These are phyloP conservation scores for Cylas formicarius DNA, from an alignment of 1,140 invertebrate species.

Conservation along the genomic window DNA sequence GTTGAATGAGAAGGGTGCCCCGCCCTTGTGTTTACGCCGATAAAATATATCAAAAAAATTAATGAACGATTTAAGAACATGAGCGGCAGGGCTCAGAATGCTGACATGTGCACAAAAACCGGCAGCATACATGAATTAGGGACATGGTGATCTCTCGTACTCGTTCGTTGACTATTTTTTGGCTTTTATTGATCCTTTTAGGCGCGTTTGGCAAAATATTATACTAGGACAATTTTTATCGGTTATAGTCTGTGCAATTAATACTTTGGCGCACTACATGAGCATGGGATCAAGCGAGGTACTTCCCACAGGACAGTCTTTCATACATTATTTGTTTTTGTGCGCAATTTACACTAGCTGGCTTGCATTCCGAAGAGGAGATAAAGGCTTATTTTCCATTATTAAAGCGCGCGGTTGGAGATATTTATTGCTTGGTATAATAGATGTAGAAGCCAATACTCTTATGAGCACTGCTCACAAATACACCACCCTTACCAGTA, in stretches of 20 bases:
- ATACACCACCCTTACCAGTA: slow-evolving; percentile 56
- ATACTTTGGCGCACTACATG: slow-evolving; percentile 65
- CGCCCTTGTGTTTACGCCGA: slow-evolving; percentile 26
- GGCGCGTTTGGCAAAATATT: slow-evolving; percentile 68
- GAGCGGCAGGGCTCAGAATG: slow-evolving; percentile 28
- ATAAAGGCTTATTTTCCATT: slow-evolving; percentile 55
- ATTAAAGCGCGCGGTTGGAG: slow-evolving; percentile 64
- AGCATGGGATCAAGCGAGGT: slow-evolving; percentile 61
- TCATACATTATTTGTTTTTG: slow-evolving; percentile 71
- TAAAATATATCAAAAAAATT: slow-evolving; percentile 21
- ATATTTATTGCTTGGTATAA: slow-evolving; percentile 64
- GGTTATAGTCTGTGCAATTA: slow-evolving; percentile 65
- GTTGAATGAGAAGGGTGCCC: slow-evolving; percentile 28
- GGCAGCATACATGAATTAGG: slow-evolving; percentile 58
- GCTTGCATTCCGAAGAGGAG: slow-evolving; percentile 60
- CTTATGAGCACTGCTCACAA: slow-evolving; percentile 67
- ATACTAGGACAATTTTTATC: slow-evolving; percentile 71
- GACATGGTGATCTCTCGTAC: slow-evolving; percentile 50
- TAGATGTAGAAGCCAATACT: slow-evolving; percentile 77
- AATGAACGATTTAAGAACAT: slow-evolving; percentile 26
- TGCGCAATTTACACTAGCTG: slow-evolving; percentile 69
- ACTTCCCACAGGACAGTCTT: slow-evolving; percentile 69
- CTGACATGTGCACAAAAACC: slow-evolving; percentile 56
- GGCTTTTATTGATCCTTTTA: slow-evolving; percentile 38
- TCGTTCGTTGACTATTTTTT: slow-evolving; percentile 8